Evolutionary conservation across 2,888 invertebrate species (phyloP), one percentile per base, ranked within the genome.

Genomic region (Himalopsyche tibetana): DNA sequence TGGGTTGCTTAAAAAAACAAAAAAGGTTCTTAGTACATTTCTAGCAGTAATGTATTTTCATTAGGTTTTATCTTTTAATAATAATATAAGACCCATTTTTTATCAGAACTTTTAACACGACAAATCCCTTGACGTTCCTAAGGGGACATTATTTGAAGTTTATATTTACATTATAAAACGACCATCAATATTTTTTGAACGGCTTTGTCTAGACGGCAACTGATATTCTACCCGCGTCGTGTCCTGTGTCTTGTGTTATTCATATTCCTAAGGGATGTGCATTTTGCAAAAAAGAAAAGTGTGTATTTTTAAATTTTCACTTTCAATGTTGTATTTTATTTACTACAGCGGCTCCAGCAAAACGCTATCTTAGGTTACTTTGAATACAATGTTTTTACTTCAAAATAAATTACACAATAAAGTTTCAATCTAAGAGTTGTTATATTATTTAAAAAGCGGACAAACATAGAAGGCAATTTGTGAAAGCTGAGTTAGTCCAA

Each of bases 151-250:
- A 36, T 36, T 74, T 15, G 36, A 15, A 38, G 74, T 74, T 36
- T 74, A 36, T 74, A 36, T 74, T 63, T 12, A 38, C 74, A 74
- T 36, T 74, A 74, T 74, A 74, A 82, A 82, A 56, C 55, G 69
- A 19, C 69, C 83, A 69, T 83, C 83, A 83, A 83, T 83, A 83
- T 69, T 63, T 83, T 83, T 17, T n/a, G n/a, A 56, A 40, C 15
- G 38, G 82, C 45, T 85, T 82, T 63, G 82, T 63, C 85, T 82
- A 83, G 63, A 55, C 80, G 42, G 82, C 82, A 51, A 82, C 82
- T 82, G 19, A 55, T 82, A 82, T 82, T 82, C 82, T 55, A 9
- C 28, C 12, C 82, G 12, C 82, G 82, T 55, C 55, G n/a, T 82
- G 82, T 82, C 82, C 28, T 55, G 9, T 82, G 55, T 36, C n/a